Percentiles rank a stretch among this genome's conserved stretches.
Conservation (phyloP, 1,140 invertebrate species). For the Drosophila pectinifera region DNA sequence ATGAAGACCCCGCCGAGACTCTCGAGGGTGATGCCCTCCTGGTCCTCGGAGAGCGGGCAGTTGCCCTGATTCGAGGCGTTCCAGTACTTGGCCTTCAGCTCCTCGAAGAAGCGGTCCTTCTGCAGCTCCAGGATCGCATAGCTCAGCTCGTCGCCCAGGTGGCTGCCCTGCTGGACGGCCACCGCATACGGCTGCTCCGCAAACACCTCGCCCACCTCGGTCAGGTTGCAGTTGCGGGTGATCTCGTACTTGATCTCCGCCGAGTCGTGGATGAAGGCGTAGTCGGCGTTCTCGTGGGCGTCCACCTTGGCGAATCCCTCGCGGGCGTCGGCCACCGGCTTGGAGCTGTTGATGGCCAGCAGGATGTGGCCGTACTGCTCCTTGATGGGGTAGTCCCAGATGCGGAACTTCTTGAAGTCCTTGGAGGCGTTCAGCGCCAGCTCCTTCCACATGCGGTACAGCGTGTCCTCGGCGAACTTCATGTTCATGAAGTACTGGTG, state of each 20-base stretch:
- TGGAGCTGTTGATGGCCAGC: constrained; percentile 92
- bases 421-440: constrained; percentile 91
- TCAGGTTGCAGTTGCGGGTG: constrained; percentile 93
- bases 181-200: constrained; percentile 95
- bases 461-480: constrained; percentile 94
- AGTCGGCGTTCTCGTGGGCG: constrained; percentile 92
- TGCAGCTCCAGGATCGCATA: constrained; percentile 92
- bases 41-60: constrained; percentile 91
- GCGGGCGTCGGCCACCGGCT: constrained; percentile 88
- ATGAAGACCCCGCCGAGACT: constrained; percentile 96
- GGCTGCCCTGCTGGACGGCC: constrained; percentile 94
- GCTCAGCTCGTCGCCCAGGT: constrained; percentile 90
- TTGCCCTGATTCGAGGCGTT: constrained; percentile 89
- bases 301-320: constrained; percentile 92
- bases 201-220: constrained; percentile 94
- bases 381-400: constrained; percentile 97
- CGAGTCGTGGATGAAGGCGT: constrained; percentile 95
- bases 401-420: constrained; percentile 88
- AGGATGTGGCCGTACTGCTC: constrained; percentile 96
- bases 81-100: constrained; percentile 92
- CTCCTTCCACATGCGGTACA: constrained; percentile 96
- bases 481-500: constrained; percentile 96
- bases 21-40: constrained; percentile 94
- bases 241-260: constrained; percentile 94
- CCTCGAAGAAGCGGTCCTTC: constrained; percentile 93